Evolutionary conservation across 2,797 vertebrate species (phyloP).

Genomic region (Anisognathus igniventris): DNA sequence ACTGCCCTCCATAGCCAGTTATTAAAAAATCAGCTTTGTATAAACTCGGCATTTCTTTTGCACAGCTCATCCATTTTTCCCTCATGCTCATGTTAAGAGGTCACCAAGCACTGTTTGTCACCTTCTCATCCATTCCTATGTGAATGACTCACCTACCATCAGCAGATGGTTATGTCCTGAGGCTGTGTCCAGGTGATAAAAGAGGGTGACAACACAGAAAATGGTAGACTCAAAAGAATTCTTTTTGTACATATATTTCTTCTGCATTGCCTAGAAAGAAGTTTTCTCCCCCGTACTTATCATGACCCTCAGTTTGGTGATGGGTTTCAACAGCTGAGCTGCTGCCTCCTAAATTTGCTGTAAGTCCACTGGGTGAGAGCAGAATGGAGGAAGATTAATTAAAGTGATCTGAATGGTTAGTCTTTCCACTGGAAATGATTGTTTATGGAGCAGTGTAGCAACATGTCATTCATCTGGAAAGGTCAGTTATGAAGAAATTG

Average conservation of each 20-base stretch:
- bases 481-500: slow-evolving; percentile 63
- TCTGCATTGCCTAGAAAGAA: not conserved
- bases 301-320: not conserved
- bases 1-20: slow-evolving; percentile 11
- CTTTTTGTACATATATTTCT: not conserved
- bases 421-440: slow-evolving; percentile 48
- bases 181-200: not conserved
- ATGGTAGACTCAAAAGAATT: not conserved
- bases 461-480: slow-evolving; percentile 50
- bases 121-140: not conserved
- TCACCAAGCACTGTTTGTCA: slow-evolving; percentile 1
- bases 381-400: slow-evolving; percentile 49
- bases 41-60: slow-evolving; percentile 54
- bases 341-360: not conserved
- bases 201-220: not conserved
- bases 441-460: not conserved
- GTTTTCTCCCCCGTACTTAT: not conserved
- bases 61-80: slow-evolving; percentile 41
- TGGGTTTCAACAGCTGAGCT: slow-evolving; percentile 2
- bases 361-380: not conserved
- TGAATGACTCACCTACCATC: not conserved
- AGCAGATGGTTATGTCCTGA: not conserved
- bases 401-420: slow-evolving; percentile 45
- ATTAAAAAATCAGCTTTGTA: slow-evolving; percentile 65
- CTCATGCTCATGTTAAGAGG: not conserved